phyloP scores from a whole-genome alignment of 2,113 vertebrate species.

The Pongo pygmaeus region DNA sequence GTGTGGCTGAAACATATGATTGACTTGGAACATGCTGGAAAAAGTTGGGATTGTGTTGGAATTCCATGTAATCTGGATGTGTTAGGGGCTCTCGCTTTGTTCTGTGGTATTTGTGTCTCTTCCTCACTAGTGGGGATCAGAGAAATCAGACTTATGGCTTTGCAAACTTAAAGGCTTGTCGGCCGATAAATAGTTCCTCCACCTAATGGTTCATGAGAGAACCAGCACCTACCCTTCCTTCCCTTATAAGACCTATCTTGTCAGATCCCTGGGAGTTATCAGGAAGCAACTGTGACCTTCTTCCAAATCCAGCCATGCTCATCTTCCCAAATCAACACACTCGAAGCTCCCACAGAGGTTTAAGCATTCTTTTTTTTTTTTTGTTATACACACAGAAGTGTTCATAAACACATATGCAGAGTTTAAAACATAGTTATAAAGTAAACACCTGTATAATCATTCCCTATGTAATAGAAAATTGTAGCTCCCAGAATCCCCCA shows the following conservation, averaged over 20 bases:
- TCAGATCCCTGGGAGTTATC: background rate
- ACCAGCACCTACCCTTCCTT: background rate
- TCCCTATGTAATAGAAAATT: background rate
- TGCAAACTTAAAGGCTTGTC: background rate
- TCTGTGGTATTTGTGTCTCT: background rate
- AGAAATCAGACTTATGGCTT: background rate
- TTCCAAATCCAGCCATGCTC: background rate
- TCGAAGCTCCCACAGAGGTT: too few species aligned
- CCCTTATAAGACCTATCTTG: background rate
- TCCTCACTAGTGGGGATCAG: background rate
- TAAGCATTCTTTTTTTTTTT: background rate
- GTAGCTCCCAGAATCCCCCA: background rate
- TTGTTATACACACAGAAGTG: background rate
- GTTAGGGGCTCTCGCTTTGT: too few species aligned
- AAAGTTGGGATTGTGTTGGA: background rate
- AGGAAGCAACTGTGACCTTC: background rate
- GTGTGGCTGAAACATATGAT: background rate
- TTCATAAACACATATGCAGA: background rate
- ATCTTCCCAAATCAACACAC: background rate
- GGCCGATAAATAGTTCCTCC: background rate
- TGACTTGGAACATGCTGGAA: background rate
- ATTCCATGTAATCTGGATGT: background rate
- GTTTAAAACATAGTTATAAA: background rate
- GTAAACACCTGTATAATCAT: background rate
- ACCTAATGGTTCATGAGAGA: background rate